Conservation (phyloP, 1,140 invertebrate species). For the Diuraphis noxia region DNA sequence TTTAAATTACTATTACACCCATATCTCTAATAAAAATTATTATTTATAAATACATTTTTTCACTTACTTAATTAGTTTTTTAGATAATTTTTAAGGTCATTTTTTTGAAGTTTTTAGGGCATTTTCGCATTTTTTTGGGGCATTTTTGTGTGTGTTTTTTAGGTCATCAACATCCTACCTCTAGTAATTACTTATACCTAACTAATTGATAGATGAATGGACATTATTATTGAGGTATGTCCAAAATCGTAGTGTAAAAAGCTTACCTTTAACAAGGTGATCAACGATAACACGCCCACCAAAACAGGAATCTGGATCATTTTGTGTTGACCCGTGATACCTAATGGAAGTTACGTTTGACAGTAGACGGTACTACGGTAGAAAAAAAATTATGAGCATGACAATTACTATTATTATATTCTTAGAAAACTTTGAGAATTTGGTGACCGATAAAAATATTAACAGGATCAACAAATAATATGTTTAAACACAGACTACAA, state of each 20-base stretch:
- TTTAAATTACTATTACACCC: too few species aligned
- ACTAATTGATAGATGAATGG: not conserved
- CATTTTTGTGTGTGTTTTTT: too few species aligned
- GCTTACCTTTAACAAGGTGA: slow-evolving; percentile 14
- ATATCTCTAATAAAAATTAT: too few species aligned
- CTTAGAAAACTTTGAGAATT: not conserved
- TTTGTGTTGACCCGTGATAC: not conserved
- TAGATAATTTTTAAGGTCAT: too few species aligned
- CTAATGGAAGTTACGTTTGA: not conserved
- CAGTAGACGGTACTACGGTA: not conserved
- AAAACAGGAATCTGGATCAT: slow-evolving; percentile 1
- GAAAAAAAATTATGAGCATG: not conserved
- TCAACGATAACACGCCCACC: slow-evolving; percentile 20
- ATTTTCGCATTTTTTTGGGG: too few species aligned
- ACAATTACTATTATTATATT: not conserved
- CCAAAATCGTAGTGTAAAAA: not conserved
- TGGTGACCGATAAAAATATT: not conserved
- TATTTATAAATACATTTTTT: too few species aligned
- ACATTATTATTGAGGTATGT: not conserved
- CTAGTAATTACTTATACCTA: too few species aligned
- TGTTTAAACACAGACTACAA: not conserved
- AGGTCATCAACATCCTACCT: too few species aligned
- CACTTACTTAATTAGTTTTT: too few species aligned
- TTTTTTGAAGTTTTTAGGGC: too few species aligned
- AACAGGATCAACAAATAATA: not conserved